phyloP scores from a whole-genome alignment of 2,797 vertebrate species.

The Sebastes umbrosus region DNA sequence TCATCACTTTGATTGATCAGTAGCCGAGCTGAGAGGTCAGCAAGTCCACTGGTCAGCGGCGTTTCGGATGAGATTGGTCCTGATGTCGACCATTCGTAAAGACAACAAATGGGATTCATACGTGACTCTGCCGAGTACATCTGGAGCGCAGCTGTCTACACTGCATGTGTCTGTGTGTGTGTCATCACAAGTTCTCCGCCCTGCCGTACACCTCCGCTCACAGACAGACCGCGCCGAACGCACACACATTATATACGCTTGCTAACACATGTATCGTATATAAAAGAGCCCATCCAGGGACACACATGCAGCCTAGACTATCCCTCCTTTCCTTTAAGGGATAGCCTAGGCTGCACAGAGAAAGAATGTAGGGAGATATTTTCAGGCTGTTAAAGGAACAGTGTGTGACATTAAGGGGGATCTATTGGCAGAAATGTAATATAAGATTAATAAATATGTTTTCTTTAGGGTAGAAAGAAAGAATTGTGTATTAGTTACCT shows the following conservation, averaged over 20 bases:
- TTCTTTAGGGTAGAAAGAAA: too few relatives aligned
- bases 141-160: slow-evolving; percentile 75
- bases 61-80: slow-evolving; percentile 35
- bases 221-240: background rate
- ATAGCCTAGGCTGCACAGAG: background rate
- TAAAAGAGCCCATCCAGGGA: background rate
- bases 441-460: too few relatives aligned
- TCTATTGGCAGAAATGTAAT: too few relatives aligned
- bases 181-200: slow-evolving; percentile 62
- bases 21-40: slow-evolving; percentile 39
- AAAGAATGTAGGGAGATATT: background rate
- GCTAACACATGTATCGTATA: slow-evolving; percentile 11
- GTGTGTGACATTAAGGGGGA: too few relatives aligned
- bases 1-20: slow-evolving; percentile 56
- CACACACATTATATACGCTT: background rate
- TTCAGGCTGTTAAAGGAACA: background rate
- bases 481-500: too few relatives aligned
- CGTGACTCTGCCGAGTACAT: slow-evolving; percentile 68
- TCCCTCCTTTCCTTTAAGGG: background rate
- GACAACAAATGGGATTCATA: slow-evolving; percentile 75
- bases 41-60: slow-evolving; percentile 50
- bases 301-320: background rate
- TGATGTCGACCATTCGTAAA: slow-evolving; percentile 65
- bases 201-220: slow-evolving; percentile 44
- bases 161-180: slow-evolving; percentile 45